Percentiles rank a stretch among this genome's conserved stretches.
Evolutionary conservation across 2,888 invertebrate species (phyloP).

Genomic region (Sphecodes monilicornis): DNA sequence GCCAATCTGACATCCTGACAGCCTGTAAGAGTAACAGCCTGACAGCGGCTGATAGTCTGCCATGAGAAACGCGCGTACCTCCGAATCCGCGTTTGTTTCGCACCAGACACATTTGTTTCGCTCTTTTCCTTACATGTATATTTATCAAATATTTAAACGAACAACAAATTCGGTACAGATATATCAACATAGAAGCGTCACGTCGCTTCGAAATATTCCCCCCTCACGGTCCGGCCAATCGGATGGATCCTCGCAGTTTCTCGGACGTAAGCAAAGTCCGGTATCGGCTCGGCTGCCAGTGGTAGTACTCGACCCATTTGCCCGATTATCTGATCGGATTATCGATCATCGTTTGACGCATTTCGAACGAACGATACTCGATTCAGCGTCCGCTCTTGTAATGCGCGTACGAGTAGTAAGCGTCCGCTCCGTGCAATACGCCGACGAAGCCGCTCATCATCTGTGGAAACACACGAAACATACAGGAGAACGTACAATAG

Average conservation of each 20-base stretch:
- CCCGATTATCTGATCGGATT: neutral
- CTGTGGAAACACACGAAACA: slow-evolving; percentile 85
- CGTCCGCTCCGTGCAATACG: slow-evolving; percentile 91
- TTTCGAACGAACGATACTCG: neutral
- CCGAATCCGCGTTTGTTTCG: neutral
- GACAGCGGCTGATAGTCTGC: too few species aligned
- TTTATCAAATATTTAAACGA: neutral
- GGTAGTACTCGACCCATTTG: slow-evolving; percentile 1
- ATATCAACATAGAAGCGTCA: neutral
- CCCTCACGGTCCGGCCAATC: slow-evolving; percentile 1
- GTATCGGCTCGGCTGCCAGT: neutral
- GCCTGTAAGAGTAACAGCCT: too few species aligned
- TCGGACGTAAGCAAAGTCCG: neutral
- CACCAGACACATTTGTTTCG: neutral
- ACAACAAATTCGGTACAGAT: neutral
- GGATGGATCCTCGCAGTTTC: neutral
- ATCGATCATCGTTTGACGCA: neutral
- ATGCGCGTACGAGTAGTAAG: slow-evolving; percentile 90
- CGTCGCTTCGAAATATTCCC: neutral
- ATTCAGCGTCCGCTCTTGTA: slow-evolving; percentile 87
- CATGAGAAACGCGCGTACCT: neutral
- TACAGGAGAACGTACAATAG: neutral
- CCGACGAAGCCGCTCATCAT: slow-evolving; percentile 92
- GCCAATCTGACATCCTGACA: neutral
- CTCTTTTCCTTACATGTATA: neutral